These are phyloP conservation scores for Tiaroga cobitis DNA, from an alignment of 2,797 vertebrate genomes.

Conservation along the genomic window DNA sequence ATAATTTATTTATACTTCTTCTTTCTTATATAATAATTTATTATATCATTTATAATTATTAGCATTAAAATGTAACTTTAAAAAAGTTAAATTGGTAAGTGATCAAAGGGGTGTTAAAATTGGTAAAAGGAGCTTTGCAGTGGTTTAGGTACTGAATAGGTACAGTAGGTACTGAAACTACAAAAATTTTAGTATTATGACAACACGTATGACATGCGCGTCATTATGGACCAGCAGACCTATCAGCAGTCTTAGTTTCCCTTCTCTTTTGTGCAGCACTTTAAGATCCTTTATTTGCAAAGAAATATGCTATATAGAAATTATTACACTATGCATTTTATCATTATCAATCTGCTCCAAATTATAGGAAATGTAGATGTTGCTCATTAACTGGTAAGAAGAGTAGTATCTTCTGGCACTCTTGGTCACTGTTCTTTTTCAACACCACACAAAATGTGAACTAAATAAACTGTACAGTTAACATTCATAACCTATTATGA, in stretches of 20 bases:
- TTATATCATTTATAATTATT: not conserved
- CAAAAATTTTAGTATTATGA: not conserved
- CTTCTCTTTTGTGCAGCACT: not conserved
- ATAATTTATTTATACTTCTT: no score
- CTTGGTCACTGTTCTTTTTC: not conserved
- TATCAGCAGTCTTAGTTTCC: not conserved
- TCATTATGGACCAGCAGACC: not conserved
- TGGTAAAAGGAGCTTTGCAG: not conserved
- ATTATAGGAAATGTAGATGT: not conserved
- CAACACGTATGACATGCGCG: not conserved
- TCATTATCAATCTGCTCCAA: not conserved
- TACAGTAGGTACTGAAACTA: not conserved
- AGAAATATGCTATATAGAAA: not conserved
- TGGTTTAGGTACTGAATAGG: not conserved
- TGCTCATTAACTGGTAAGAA: not conserved
- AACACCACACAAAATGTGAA: not conserved
- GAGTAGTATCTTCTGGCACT: not conserved
- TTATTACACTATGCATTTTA: not conserved
- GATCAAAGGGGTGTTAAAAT: no score
- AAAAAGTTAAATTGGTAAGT: not conserved
- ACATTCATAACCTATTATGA: not conserved
- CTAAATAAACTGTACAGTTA: not conserved
- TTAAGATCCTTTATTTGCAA: not conserved
- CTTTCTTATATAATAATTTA: not conserved
- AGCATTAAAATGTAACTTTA: not conserved